A percentile compares a stretch with the other conserved stretches of the same genome.
Evolutionary conservation across 2,113 vertebrate genomes (phyloP).

Genomic region (Otis tarda): DNA sequence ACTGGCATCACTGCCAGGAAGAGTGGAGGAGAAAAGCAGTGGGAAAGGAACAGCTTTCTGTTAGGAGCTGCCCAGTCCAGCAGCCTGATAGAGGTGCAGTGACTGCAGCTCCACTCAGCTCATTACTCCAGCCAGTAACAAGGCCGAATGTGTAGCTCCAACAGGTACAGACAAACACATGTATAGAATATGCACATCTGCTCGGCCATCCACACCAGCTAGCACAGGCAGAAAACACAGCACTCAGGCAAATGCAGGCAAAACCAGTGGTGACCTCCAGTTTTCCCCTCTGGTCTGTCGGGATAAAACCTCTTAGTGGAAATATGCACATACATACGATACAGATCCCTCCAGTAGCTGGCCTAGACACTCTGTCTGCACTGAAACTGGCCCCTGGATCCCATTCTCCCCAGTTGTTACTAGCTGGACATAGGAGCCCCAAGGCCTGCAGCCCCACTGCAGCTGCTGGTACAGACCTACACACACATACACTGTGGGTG

Average conservation of each 20-base stretch:
- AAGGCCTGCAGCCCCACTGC: neutral
- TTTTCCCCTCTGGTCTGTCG: neutral
- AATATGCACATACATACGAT: fast-evolving
- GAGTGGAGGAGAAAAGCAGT: neutral
- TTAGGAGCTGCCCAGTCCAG: neutral
- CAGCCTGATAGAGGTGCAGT: neutral
- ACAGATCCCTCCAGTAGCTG: neutral
- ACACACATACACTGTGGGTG: neutral
- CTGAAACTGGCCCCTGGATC: neutral
- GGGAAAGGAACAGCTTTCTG: neutral
- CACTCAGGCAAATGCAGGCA: fast-evolving
- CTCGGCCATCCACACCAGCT: neutral
- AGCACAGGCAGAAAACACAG: neutral
- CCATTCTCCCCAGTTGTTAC: neutral
- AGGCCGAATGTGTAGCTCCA: neutral
- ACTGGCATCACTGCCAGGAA: neutral
- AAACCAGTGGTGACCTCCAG: neutral
- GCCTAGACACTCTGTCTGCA: neutral
- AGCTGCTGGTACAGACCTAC: neutral
- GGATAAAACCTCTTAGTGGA: neutral
- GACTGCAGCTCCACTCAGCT: neutral
- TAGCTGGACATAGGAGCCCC: neutral
- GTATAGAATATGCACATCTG: fast-evolving
- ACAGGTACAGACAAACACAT: fast-evolving
- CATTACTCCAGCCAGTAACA: neutral